Evolutionary conservation across 2,888 invertebrate genomes (phyloP).

Genomic region (Tribolium freemani): DNA sequence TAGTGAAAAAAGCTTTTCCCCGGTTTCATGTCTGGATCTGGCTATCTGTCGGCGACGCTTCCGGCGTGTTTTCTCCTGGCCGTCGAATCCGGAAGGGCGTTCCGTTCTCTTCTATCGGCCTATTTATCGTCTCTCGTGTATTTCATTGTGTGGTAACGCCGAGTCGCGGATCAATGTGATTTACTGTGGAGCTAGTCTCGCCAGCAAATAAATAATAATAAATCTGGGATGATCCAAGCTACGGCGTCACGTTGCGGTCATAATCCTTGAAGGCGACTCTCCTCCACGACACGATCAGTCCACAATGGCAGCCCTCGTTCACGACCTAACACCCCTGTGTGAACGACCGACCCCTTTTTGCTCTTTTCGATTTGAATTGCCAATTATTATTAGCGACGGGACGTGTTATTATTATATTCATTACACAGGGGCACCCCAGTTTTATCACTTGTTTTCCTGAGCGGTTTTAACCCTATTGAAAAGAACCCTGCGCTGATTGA

Average conservation of each 20-base stretch:
- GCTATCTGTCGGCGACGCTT: conserved; percentile 33
- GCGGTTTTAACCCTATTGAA: conserved; percentile 55
- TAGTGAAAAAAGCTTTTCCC: conserved; percentile 12
- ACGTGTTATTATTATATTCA: conserved; percentile 62
- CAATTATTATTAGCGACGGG: conserved; percentile 59
- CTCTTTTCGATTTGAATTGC: conserved; percentile 61
- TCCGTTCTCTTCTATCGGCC: conserved; percentile 41
- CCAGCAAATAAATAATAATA: conserved; percentile 58
- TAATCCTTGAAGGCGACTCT: conserved; percentile 51
- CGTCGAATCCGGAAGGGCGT: conserved; percentile 36
- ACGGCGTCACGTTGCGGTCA: conserved; percentile 55
- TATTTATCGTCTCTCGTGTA: conserved; percentile 51
- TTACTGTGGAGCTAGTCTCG: conserved; percentile 50
- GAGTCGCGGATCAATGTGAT: conserved; percentile 54
- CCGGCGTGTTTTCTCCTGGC: conserved; percentile 36
- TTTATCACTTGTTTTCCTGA: conserved; percentile 58
- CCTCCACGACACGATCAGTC: conserved; percentile 37
- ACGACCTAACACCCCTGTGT: conserved; percentile 54
- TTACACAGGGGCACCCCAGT: conserved; percentile 56
- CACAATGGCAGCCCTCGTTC: conserved; percentile 54
- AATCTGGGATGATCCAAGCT: conserved; percentile 56
- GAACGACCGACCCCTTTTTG: conserved; percentile 53
- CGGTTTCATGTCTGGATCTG: conserved; percentile 20
- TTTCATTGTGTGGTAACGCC: conserved; percentile 49
- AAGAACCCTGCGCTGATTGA: conserved; percentile 37